phyloP scores from a whole-genome alignment of 2,797 vertebrate genomes.

The Notoglanidium macrostoma region DNA sequence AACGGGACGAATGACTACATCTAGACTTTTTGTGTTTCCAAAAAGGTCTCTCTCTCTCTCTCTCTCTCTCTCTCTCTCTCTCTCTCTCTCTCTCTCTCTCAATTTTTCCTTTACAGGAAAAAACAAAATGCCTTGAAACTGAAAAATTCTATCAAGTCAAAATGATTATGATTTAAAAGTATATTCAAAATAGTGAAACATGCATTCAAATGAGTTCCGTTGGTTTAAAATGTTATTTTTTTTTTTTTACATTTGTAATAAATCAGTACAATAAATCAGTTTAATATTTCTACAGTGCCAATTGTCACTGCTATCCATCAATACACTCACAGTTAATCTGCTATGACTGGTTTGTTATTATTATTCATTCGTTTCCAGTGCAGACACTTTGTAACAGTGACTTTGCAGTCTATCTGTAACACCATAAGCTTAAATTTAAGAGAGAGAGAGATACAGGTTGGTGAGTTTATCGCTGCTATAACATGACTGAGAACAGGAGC shows the following conservation, averaged over 20 bases:
- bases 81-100: too few relatives aligned
- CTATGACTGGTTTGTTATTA: background rate
- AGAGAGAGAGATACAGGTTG: background rate
- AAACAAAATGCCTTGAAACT: background rate
- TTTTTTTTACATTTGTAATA: background rate
- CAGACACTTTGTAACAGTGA: background rate
- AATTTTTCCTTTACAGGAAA: background rate
- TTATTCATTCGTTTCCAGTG: background rate
- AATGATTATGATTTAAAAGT: background rate
- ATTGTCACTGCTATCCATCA: background rate
- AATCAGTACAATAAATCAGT: background rate
- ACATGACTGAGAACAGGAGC: background rate
- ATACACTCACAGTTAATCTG: background rate
- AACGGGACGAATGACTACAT: background rate
- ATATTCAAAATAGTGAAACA: background rate
- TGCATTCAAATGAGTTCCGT: background rate
- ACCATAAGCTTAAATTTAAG: background rate
- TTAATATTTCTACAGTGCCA: background rate
- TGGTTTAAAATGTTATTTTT: background rate
- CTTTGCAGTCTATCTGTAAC: background rate
- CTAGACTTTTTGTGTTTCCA: background rate
- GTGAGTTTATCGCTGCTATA: background rate
- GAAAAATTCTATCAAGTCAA: background rate
- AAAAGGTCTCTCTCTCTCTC: background rate
- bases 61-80: background rate